These are phyloP conservation scores for Sebastes dallii DNA, from an alignment of 2,797 vertebrate genomes.

Conservation along the genomic window DNA sequence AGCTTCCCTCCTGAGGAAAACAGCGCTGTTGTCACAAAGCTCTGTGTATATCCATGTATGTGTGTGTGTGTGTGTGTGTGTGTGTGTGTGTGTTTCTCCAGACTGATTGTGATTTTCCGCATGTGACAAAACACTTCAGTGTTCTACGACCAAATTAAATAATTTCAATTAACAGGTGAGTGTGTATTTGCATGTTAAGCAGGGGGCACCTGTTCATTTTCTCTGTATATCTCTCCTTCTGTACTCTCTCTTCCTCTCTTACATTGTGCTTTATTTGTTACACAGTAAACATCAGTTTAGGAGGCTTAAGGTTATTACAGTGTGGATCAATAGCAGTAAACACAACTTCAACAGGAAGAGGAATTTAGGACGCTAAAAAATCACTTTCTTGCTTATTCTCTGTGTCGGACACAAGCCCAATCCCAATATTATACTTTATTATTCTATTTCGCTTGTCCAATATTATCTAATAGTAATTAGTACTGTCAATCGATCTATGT, in stretches of 20 bases:
- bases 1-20: slow-evolving; percentile 48
- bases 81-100: background rate
- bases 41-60: background rate
- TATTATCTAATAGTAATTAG: background rate
- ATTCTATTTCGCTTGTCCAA: background rate
- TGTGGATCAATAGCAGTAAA: slow-evolving; percentile 20
- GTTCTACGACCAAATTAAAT: slow-evolving; percentile 26
- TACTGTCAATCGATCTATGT: too few species aligned
- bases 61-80: background rate
- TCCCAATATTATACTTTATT: background rate
- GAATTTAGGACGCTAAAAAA: background rate
- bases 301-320: background rate
- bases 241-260: too few species aligned
- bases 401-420: background rate
- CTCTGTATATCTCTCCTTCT: background rate
- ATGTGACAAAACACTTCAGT: slow-evolving; percentile 47
- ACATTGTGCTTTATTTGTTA: background rate
- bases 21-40: slow-evolving; percentile 16
- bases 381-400: background rate
- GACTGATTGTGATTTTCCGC: slow-evolving; percentile 11
- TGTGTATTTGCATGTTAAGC: background rate
- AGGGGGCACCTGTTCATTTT: background rate
- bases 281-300: background rate
- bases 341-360: background rate
- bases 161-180: slow-evolving; percentile 41